Base-by-base conservation (phyloP, 2,888 invertebrate genomes). In the Agrilus biguttatus region DNA sequence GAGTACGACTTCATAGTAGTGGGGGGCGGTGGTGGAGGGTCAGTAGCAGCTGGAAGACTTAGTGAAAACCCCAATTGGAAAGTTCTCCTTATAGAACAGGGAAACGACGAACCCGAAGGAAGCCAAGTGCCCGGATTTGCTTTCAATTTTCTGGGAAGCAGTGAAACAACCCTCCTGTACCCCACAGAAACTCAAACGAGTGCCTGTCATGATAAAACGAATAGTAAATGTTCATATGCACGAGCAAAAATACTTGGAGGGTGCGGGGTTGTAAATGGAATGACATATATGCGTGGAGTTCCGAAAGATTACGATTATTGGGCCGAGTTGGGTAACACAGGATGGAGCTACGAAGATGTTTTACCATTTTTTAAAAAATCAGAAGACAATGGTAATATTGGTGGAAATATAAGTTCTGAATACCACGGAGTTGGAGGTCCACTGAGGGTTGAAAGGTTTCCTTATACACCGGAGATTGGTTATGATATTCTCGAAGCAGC, bases 261-360 rank as follows among this genome's bases (percentile, higher is more conserved):
- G 0, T 70, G 69, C 45, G 70, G 73, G 14, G 75, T 74, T 0
- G 72, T 78, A 45, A 82, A 83, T 55, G 82, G 82, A 1, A 83
- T 83, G 83, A 80, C 78, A 72, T 83, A 83, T 59, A 74, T 78
- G 59, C 68, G 83, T 4, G 83, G 83, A 0, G 75, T 79, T 53
- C 67, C 76, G 1, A 70, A 67, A 1, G 83, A 83, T 62, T 83
- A 77, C 61, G 75, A 83, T 54, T 67, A 71, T 1, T 83, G 83
- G 83, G 80, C 72, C 4, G 67, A 67, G 8, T 70, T 74, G 47
- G 83, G 83, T 0, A 80, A 80, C 12, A 55, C 61, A 0, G 79
- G 78, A n/a, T 83, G 83, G 83, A 70, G 74, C 1, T 83, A 80
- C 75, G 68, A 68, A 19, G 77, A 81, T 38, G 74, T 82, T n/a